Evolutionary conservation across 2,888 invertebrate species (phyloP).

Genomic region (Rugalucina vietnamica): DNA sequence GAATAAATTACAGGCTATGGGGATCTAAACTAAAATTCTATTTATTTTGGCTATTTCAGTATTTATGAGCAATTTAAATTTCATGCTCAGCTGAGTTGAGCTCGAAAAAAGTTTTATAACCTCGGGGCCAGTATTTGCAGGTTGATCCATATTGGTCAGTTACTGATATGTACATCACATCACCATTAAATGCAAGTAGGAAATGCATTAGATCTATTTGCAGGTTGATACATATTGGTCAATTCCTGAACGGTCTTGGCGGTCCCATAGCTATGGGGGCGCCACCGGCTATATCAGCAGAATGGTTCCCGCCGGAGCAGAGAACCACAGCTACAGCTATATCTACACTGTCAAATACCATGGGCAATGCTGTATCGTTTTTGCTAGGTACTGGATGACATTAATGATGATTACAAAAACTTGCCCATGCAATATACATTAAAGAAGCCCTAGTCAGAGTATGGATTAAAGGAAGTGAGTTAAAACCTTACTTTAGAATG

Average conservation of each 20-base stretch:
- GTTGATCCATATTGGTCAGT: conserved; percentile 82
- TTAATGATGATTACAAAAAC: background rate
- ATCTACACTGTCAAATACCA: conserved; percentile 53
- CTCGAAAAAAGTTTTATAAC: too few species aligned
- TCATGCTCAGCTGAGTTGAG: too few species aligned
- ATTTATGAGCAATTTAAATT: too few species aligned
- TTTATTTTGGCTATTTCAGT: too few species aligned
- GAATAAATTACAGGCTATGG: too few species aligned
- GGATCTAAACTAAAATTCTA: too few species aligned
- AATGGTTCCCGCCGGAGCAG: conserved; percentile 85
- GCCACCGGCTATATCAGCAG: conserved; percentile 84
- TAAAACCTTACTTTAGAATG: too few species aligned
- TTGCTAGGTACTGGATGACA: conserved; percentile 69
- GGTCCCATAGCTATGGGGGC: conserved; percentile 84
- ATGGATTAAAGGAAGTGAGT: too few species aligned
- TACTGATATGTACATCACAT: too few species aligned
- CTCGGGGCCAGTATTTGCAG: too few species aligned
- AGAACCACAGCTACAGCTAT: conserved; percentile 84
- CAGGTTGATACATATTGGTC: conserved; percentile 82
- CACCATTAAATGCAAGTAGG: too few species aligned
- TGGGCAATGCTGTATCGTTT: conserved; percentile 78
- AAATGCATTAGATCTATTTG: conserved; percentile 20
- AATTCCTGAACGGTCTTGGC: conserved; percentile 84
- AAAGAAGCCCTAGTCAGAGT: too few species aligned
- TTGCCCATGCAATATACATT: background rate